Base-by-base conservation (phyloP, 2,113 vertebrate species). In the Otolemur garnettii region DNA sequence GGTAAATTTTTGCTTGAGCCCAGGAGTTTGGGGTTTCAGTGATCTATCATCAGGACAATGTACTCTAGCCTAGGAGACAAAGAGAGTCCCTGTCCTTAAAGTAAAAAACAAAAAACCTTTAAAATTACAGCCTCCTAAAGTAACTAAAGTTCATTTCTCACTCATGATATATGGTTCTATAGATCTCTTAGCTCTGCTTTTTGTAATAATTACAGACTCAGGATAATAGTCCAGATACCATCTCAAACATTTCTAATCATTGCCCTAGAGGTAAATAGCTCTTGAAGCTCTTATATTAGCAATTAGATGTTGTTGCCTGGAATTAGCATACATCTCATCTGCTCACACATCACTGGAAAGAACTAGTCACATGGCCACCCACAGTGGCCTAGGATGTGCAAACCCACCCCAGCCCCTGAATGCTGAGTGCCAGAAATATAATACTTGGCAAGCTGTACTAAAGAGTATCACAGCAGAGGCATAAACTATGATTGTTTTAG, bases 101-200 rank as follows among this genome's bases (percentile, higher is more conserved):
- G 1, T 12, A 64, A 64, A 28, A 24, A 55, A 55, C 12, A 55
- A 12, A 64, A 28, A 64, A 64, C 24, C 62, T 64, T 26, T 50
- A 77, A 77, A 77, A 45, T 93, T 21, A 64, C 69, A n/a, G 2
- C 38, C 10, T 55, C 17, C 71, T 90, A 35, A 72, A 62, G 66
- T n/a, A 94, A 69, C 30, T 80, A 66, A 53, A 42, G 4, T 93
- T 88, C 78, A 35, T 74, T 88, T 89, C n/a, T 89, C 38, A 13
- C 42, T 93, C 15, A 22, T 78, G 28, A 35, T n/a, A 10, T 33
- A 26, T 7, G 3, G 26, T 64, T 50, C 59, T 33, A 59, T 0
- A 21, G 10, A 9, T 87, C 64, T 68, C 38, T 59, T 22, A 74
- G 10, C 2, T 87, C 59, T 78, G 9, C 30, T 45, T 4, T 24